A percentile compares a stretch with the other conserved stretches of the same genome.
phyloP scores from a whole-genome alignment of 2,797 vertebrate genomes.

The Manis crassicaudata region DNA sequence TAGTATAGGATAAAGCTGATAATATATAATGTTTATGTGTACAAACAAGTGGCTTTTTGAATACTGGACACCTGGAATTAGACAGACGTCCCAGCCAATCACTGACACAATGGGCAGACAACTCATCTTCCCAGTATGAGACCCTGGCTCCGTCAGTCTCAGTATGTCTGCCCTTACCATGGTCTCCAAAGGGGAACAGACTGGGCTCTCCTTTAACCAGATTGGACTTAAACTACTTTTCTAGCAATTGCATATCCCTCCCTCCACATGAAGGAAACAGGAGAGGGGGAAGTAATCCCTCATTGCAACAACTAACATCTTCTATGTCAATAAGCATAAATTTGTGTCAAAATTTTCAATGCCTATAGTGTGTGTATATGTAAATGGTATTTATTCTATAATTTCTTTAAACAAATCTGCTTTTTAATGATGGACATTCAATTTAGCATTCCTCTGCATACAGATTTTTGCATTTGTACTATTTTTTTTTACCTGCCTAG shows the following conservation, averaged over 20 bases:
- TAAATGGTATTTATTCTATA: not conserved
- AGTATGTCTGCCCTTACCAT: rapidly evolving
- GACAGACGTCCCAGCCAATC: not conserved
- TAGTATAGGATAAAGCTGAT: no score
- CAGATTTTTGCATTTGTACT: not conserved
- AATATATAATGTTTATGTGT: not conserved
- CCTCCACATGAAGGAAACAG: not conserved
- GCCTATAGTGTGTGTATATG: not conserved
- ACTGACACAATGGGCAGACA: not conserved
- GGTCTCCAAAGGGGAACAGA: not conserved
- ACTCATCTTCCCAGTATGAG: not conserved
- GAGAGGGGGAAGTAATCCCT: not conserved
- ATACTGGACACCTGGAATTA: not conserved
- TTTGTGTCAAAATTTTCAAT: not conserved
- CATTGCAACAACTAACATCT: not conserved
- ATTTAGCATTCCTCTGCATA: not conserved
- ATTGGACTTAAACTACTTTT: not conserved
- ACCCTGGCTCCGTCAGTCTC: not conserved
- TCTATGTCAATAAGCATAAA: not conserved
- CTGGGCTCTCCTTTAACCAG: not conserved
- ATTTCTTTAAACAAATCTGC: not conserved
- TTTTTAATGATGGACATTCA: not conserved
- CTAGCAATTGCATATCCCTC: not conserved
- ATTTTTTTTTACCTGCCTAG: not conserved
- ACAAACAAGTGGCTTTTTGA: not conserved